Base-by-base conservation (phyloP, 2,113 vertebrate species). In the Quiscalus mexicanus region DNA sequence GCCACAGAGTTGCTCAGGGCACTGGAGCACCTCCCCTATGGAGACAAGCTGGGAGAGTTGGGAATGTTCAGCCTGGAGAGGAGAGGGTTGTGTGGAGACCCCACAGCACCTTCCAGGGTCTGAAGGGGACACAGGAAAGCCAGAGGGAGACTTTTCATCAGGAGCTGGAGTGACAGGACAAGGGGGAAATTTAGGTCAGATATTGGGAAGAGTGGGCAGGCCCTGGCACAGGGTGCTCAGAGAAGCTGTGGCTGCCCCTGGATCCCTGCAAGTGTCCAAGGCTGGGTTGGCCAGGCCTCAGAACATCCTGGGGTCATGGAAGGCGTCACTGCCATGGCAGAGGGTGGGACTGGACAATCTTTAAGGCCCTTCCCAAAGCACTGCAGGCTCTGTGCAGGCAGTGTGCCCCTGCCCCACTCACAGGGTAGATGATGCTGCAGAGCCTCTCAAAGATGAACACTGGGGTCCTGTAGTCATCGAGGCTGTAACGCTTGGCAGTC, bases 371-470 rank as follows among this genome's bases (percentile, higher is more conserved):
- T 55, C 56, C 60, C 55, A 62, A 9, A 42, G 35, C 70, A 35
- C 0, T 6, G 3, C 41, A 18, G 11, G 42, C 37, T 37, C 11
- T 80, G 15, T 2, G 12, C 2, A 6, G 74, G 74, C 77, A 53
- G 11, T 2, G 56, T 33, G 37, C 16, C 11, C 47, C 42, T 14
- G 35, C 8, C 35, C 6, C 45, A 97, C 99, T 98, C 93, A 99
- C 99, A 5, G 99, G 99, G 78, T 99, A 99, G 93, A 99, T 99
- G 89, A 99, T 99, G 97, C 99, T 99, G 98, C 99, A 99, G 10
- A 99, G 98, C 42, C 99, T 98, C 97, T 99, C 99, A 25, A 99
- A 99, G 96, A 99, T 99, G 97, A 99, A 99, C n/a, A 99, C 99
- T 0, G 99, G 99, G 5, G 99, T 99, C 80, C 99, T 98, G 97